Evolutionary conservation across 2,113 vertebrate genomes (phyloP).

Genomic region (Rhinichthys klamathensis): DNA sequence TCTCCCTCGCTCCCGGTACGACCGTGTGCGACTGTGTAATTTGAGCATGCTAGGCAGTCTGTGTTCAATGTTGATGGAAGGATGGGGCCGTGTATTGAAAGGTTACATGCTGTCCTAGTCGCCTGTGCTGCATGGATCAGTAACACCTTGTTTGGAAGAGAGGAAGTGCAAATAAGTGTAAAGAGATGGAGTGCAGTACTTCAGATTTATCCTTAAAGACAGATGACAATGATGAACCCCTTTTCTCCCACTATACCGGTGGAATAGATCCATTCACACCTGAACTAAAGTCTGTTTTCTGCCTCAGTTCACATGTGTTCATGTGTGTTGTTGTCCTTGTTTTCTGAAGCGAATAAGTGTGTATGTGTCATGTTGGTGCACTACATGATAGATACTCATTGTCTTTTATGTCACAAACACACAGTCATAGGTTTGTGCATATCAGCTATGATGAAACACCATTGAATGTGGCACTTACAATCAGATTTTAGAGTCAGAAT

Average conservation of each 20-base stretch:
- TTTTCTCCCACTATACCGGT: slow-evolving; percentile 50
- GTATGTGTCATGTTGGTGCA: background rate
- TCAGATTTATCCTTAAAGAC: slow-evolving; percentile 31
- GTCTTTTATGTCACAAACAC: background rate
- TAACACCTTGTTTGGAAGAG: slow-evolving; percentile 65
- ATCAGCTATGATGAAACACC: background rate
- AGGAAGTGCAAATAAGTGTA: slow-evolving; percentile 74
- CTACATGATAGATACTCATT: background rate
- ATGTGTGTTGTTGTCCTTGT: slow-evolving; percentile 33
- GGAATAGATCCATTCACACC: slow-evolving; percentile 69
- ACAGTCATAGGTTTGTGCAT: background rate
- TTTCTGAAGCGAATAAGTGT: slow-evolving; percentile 24
- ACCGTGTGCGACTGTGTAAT: slow-evolving; percentile 66
- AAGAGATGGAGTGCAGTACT: slow-evolving; percentile 44
- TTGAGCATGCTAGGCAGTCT: slow-evolving; percentile 64
- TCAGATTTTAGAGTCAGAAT: background rate
- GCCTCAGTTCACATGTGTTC: slow-evolving; percentile 55
- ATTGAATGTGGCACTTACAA: background rate
- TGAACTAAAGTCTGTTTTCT: slow-evolving; percentile 64
- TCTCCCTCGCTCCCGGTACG: slow-evolving; percentile 39
- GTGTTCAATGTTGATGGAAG: slow-evolving; percentile 56
- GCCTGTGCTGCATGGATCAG: slow-evolving; percentile 67
- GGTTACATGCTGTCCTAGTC: slow-evolving; percentile 68
- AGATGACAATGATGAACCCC: slow-evolving; percentile 63
- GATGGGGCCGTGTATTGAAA: slow-evolving; percentile 67